Base-by-base conservation (phyloP, 2,888 invertebrate genomes). In the Ormia ochracea region DNA sequence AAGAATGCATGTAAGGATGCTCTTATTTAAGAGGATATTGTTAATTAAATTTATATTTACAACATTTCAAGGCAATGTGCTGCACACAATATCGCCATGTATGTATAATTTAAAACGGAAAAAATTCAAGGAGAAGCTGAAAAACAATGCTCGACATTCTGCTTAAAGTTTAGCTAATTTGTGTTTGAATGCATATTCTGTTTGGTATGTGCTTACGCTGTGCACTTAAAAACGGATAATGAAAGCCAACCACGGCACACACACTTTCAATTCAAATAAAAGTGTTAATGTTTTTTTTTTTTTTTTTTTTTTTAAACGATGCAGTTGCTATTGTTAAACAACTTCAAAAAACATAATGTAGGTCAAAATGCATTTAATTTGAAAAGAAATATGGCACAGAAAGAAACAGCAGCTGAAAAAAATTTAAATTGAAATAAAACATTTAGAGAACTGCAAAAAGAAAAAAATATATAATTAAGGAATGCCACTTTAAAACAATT, bases 31-130 rank as follows among this genome's bases (percentile, higher is more conserved):
- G 58, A 63, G 52, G 65, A 78, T 73, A 63, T 70, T 77, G 70
- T 80, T 82, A 77, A 77, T 79, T 77, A 74, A 73, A 74, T 59
- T 77, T 59, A 43, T 74, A 50, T 56, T 70, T 77, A 56, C 33
- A 66, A 61, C 59, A 61, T 78, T 72, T 80, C 69, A 76, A 80
- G 76, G 56, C 56, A 56, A 63, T n/a, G 48, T 56, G 69, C 61
- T 31, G 43, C 23, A 61, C 21, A 38, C 6, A 43, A 38, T 28
- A 12, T 52, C n/a, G 33, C 9, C 5, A 12, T 26, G 63, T 19
- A 56, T 41, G 17, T 9, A 31, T 2, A 19, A 6, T 7, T 6
- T 28, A 33, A 14, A 63, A 36, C 9, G 1, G 33, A 65, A 36
- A 31, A 36, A 56, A 41, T 14, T 50, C 0, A 50, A 17, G 26